Evolutionary conservation across 2,113 vertebrate species (phyloP), one percentile per base, ranked within the genome.

Genomic region (Plecotus auritus): DNA sequence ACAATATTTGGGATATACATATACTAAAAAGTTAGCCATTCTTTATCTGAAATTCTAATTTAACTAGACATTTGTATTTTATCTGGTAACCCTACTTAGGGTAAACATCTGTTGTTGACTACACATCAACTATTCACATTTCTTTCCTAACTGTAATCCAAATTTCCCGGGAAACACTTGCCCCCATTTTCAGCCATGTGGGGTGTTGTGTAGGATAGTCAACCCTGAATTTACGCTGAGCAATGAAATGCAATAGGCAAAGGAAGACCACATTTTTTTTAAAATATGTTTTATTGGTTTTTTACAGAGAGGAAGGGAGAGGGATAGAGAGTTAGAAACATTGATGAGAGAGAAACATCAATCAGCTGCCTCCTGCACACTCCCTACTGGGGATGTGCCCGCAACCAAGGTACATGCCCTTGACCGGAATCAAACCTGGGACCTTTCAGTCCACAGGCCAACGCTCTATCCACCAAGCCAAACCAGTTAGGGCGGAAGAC

Each of bases 31-130:
- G 42, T 8, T 30, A 77, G 5, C 26, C 47, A 45, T 0, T 47
- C 11, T 86, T 80, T 67, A 85, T 32, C 26, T 76, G 64, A 95
- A 94, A 93, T 66, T 93, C 74, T 84, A n/a, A 88, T 49, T n/a
- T 69, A 67, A 69, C 56, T n/a, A 45, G 47, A 45, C 40, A 78
- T 13, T 20, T 54, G 47, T 67, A 4, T 85, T 92, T 91, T 69
- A 90, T 64, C 70, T 45, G 37, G 26, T 61, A 91, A 51, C 18
- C 30, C 28, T 30, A 85, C 54, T 40, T 47, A 32, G 10, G 2
- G 49, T 35, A 74, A 67, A 81, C 88, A 93, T 32, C 73, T 80
- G 35, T 35, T 56, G 18, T 10, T 42, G 54, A 66, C 18, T 40
- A n/a, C 59, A 22, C 23, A 61, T 37, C 28, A 76, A 77, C 22